Evolutionary conservation across 1,140 invertebrate genomes (phyloP), one percentile per base, ranked within the genome.

Genomic region (Cylas formicarius): DNA sequence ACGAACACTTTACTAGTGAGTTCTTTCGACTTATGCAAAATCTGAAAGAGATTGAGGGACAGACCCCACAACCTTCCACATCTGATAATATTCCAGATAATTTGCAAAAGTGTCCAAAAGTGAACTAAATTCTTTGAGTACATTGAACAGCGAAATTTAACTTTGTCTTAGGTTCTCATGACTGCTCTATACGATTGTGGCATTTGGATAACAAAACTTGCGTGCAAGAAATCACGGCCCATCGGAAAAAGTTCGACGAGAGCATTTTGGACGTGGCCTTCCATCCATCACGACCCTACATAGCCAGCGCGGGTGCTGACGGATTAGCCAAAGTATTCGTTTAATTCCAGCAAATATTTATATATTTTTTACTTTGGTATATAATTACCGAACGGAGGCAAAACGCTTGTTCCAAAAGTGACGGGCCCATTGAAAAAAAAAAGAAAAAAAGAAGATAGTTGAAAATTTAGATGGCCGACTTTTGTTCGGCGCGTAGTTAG

Each of bases 211-310:
- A 89, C 72, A 94, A 94, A 70, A 95, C 91, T 38, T 97, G 95
- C 76, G 90, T 98, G 54, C 94, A 99, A 73, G 96, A 99, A 72
- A 99, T 99, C 62, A 97, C 96, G 27, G 93, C 94, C 50, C 97
- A 99, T 74, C 81, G 95, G 50, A 99, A 98, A 71, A 99, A 99
- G 72, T 97, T 97, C 74, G 95, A 99, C 69, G 95, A 98, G 73
- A 91, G 92, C 63, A 98, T 99, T 71, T 82, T 97, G 63, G 92
- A 97, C 69, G 96, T 99, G 47, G 94, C 95, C 61, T 99, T 99
- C 77, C 96, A 99, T 77, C 93, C 96, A 57, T 85, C 91, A 52
- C 89, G 92, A 72, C 91, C 94, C 45, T 97, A 92, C 69, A 98
- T 99, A 64, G 97, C 95, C 44, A 96, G 90, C 72, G 94, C 92